These are phyloP conservation scores for Hydroisotoma schaefferi DNA, from an alignment of 2,888 invertebrate genomes.

Conservation along the genomic window DNA sequence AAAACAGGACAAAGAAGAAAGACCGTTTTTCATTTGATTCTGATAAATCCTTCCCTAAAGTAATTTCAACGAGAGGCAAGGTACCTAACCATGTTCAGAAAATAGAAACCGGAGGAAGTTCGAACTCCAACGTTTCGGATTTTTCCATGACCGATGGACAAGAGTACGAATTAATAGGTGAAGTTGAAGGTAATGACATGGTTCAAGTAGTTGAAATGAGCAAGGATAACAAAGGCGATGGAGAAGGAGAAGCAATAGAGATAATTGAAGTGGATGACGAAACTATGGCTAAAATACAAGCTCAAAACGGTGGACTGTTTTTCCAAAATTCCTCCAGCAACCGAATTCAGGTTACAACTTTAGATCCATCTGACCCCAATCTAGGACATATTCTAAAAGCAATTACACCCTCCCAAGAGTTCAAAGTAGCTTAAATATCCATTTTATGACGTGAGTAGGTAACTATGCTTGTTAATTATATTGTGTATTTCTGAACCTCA, in stretches of 20 bases:
- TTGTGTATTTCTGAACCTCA: too few species aligned
- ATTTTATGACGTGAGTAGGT: too few species aligned
- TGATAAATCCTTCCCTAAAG: too few species aligned
- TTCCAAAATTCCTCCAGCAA: conserved; percentile 5
- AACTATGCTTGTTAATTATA: too few species aligned
- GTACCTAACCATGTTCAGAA: neutral
- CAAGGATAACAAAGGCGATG: conserved; percentile 24
- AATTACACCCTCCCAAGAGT: conserved; percentile 25
- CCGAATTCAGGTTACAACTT: conserved; percentile 28
- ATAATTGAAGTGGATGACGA: conserved; percentile 48
- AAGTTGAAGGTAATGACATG: conserved; percentile 32
- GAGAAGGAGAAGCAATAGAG: conserved; percentile 38
- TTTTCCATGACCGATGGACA: conserved; percentile 45
- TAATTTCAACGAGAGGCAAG: too few species aligned
- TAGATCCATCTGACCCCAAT: conserved; percentile 43
- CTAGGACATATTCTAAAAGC: conserved; percentile 43
- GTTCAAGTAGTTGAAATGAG: conserved; percentile 7
- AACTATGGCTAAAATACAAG: conserved; percentile 39
- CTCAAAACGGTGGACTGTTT: conserved; percentile 27
- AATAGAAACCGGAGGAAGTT: neutral
- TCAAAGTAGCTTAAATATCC: neutral
- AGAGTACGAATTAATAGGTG: conserved; percentile 46
- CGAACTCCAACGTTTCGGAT: conserved; percentile 9
- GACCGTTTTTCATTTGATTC: neutral
- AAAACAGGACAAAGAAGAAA: neutral